Percentiles rank a stretch among this genome's conserved stretches.
phyloP scores from a whole-genome alignment of 1,140 invertebrate species.

The Lordiphosa stackelbergi region DNA sequence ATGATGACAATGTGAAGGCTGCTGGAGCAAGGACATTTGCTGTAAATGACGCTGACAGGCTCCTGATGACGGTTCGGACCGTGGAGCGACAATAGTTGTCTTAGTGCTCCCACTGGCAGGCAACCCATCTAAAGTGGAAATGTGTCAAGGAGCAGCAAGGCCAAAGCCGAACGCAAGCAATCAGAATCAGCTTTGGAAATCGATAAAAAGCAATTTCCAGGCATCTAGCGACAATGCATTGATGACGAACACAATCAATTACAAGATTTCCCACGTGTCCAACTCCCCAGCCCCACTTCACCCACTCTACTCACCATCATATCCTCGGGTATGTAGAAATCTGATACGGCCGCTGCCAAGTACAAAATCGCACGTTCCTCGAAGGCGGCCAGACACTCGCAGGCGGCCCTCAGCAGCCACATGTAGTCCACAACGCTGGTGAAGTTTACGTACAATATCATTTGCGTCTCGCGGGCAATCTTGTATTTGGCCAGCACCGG shows the following conservation, averaged over 20 bases:
- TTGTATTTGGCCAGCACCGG: conserved; percentile 86
- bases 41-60: conserved; percentile 26
- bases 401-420: conserved; percentile 89
- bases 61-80: conserved; percentile 20
- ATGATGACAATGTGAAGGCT: conserved; percentile 65
- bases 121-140: conserved; percentile 30
- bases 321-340: conserved; percentile 97
- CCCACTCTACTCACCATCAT: conserved; percentile 86
- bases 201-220: conserved; percentile 70
- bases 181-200: conserved; percentile 55
- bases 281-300: not conserved
- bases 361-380: conserved; percentile 89
- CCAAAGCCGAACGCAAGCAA: conserved; percentile 27
- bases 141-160: conserved; percentile 38
- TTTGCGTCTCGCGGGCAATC: conserved; percentile 81
- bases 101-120: conserved; percentile 24
- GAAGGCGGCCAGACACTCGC: conserved; percentile 84
- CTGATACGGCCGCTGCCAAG: conserved; percentile 97
- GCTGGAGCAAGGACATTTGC: conserved; percentile 46
- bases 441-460: conserved; percentile 87
- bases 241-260: conserved; percentile 70
- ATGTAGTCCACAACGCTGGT: conserved; percentile 95
- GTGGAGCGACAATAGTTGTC: conserved; percentile 29
- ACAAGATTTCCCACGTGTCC: conserved; percentile 67
- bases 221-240: conserved; percentile 36